Evolutionary conservation across 2,888 invertebrate species (phyloP).

Genomic region (Cerastis leucographa): DNA sequence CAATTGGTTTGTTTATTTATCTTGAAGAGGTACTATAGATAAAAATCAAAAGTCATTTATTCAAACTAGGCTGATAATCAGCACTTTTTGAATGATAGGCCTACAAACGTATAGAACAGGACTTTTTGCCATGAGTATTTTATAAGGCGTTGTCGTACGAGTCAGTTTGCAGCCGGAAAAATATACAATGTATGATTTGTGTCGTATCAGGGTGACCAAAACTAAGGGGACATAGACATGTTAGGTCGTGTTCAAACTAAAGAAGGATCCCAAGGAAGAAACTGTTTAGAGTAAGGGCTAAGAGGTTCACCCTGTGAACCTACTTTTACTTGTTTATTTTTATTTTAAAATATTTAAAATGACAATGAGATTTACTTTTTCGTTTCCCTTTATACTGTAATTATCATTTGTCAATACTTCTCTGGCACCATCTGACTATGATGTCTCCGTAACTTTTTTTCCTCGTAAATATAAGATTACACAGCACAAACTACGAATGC

Average conservation of each 20-base stretch:
- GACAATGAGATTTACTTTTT: not conserved
- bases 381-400: not conserved
- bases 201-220: not conserved
- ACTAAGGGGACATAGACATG: not conserved
- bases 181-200: not conserved
- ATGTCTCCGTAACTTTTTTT: no score
- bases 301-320: not conserved
- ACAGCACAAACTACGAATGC: conserved; percentile 35
- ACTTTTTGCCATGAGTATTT: not conserved
- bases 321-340: not conserved
- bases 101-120: not conserved
- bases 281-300: not conserved
- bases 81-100: no score
- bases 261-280: not conserved
- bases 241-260: not conserved
- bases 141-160: not conserved
- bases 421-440: not conserved
- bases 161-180: not conserved
- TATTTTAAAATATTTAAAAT: not conserved
- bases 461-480: conserved; percentile 15
- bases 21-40: not conserved
- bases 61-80: no score
- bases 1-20: not conserved
- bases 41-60: no score
- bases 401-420: not conserved